Evolutionary conservation across 1,140 invertebrate genomes (phyloP).

Genomic region (Daktulosphaira vitifoliae): DNA sequence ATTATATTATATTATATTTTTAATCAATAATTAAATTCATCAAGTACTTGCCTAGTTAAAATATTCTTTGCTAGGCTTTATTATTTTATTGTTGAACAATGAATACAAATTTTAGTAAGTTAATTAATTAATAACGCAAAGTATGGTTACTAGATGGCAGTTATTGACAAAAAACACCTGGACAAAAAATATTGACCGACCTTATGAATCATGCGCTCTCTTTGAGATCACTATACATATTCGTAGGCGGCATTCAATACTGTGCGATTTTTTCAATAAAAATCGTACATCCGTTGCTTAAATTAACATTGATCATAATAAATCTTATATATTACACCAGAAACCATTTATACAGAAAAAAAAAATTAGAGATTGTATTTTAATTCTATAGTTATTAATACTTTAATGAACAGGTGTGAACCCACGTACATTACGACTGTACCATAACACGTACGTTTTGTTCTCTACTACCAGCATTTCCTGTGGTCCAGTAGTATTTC

Average conservation of each 20-base stretch:
- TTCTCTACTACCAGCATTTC: slow-evolving; percentile 7
- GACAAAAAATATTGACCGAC: no score
- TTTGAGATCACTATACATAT: no score
- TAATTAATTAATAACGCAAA: no score
- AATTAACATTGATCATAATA: not conserved
- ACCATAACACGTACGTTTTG: not conserved
- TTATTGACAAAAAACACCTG: no score
- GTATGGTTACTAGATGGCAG: no score
- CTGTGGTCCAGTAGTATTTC: not conserved
- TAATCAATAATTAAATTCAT: no score
- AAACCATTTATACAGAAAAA: not conserved
- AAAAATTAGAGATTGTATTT: not conserved
- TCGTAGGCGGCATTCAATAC: slow-evolving; percentile 14
- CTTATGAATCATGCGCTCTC: no score
- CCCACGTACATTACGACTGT: not conserved
- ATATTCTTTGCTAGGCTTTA: no score
- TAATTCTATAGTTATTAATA: not conserved
- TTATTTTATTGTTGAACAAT: no score
- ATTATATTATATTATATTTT: no score
- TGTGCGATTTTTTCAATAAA: slow-evolving; percentile 21
- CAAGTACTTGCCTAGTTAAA: no score
- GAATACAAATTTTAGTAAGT: no score
- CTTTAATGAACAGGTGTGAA: slow-evolving; percentile 24
- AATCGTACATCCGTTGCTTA: not conserved
- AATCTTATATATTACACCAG: not conserved